These are phyloP conservation scores for Dolomedes plantarius DNA, from an alignment of 2,888 invertebrate genomes.

Conservation along the genomic window DNA sequence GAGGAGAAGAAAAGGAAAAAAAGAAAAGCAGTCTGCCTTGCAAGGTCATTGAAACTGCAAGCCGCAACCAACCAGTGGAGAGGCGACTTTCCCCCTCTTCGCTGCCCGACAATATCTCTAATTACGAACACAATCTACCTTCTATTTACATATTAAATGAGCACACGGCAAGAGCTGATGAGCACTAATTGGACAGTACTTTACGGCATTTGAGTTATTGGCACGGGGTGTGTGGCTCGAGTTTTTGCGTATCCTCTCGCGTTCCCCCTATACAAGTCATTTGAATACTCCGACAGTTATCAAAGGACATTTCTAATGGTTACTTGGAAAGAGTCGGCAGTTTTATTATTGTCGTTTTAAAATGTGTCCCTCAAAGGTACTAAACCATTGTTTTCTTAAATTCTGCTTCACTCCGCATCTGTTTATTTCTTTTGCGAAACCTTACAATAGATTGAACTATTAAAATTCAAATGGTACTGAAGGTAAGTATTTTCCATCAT, in stretches of 20 bases:
- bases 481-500: no score
- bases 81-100: not conserved
- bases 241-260: not conserved
- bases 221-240: not conserved
- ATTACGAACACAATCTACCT: not conserved
- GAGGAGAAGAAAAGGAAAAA: not conserved
- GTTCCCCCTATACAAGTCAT: not conserved
- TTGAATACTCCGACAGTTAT: not conserved
- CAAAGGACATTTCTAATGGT: not conserved
- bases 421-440: no score
- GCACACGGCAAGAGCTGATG: not conserved
- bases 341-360: no score
- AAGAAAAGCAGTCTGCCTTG: conserved; percentile 22
- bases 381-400: no score
- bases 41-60: conserved; percentile 21
- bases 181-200: not conserved
- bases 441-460: no score
- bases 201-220: not conserved
- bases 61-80: not conserved
- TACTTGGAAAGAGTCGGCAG: not conserved
- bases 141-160: conserved; percentile 15
- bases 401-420: no score
- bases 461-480: no score
- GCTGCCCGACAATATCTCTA: not conserved
- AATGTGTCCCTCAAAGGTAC: no score